A percentile compares a stretch with the other conserved stretches of the same genome.
Conservation (phyloP, 2,113 vertebrate species). For the Pelecanoides urinatrix region DNA sequence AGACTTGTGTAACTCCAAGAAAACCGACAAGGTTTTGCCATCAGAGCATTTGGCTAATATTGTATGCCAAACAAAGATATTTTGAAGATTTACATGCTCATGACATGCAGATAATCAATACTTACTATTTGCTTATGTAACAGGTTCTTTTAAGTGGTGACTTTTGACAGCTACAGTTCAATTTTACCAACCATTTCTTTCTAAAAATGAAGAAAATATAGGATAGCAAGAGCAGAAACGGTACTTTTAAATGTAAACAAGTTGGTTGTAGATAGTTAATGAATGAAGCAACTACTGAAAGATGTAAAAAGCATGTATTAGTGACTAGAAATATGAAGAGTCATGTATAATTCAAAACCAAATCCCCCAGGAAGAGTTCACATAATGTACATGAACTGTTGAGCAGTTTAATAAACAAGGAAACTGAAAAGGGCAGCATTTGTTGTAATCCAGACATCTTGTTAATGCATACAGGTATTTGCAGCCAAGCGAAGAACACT, state of each 20-base stretch:
- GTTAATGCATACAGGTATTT: background rate
- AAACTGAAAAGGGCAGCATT: background rate
- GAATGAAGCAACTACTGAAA: background rate
- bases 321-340: background rate
- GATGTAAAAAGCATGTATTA: background rate
- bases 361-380: background rate
- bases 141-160: background rate
- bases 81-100: background rate
- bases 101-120: background rate
- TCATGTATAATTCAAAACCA: conserved; percentile 17
- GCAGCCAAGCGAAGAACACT: background rate
- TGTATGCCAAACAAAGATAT: background rate
- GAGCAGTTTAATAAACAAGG: background rate
- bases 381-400: background rate
- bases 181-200: background rate
- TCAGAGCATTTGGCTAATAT: background rate
- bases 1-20: background rate
- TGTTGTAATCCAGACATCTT: background rate
- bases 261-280: background rate
- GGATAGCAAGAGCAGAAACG: background rate
- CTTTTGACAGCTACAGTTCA: background rate
- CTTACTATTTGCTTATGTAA: background rate
- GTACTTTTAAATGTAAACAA: background rate
- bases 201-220: background rate
- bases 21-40: background rate